A percentile compares a stretch with the other conserved stretches of the same genome.
phyloP scores from a whole-genome alignment of 2,113 vertebrate genomes.

The Hylia prasina region DNA sequence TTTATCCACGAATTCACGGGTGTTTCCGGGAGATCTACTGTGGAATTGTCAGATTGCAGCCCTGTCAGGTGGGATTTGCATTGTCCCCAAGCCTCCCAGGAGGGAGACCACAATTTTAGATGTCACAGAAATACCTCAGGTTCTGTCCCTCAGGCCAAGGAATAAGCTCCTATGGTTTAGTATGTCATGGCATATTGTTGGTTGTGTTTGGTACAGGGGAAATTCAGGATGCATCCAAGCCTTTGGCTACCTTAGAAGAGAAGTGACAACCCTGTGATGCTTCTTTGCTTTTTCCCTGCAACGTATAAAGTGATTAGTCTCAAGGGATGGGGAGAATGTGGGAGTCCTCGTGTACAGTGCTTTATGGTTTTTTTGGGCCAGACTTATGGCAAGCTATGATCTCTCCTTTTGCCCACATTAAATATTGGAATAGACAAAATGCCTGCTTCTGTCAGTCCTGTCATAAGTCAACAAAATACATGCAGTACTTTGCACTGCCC shows the following conservation, averaged over 20 bases:
- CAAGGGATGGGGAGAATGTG: not conserved
- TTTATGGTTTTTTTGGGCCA: not conserved
- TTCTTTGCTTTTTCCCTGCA: not conserved
- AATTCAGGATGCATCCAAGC: not conserved
- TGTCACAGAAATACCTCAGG: not conserved
- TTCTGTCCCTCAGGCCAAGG: not conserved
- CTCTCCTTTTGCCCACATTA: not conserved
- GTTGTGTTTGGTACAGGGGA: not conserved
- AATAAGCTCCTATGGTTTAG: not conserved
- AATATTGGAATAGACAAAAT: not conserved
- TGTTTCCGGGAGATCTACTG: not conserved
- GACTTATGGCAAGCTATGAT: not conserved
- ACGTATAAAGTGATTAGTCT: not conserved
- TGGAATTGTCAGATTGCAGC: not conserved
- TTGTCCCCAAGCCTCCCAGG: not conserved
- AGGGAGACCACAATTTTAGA: not conserved
- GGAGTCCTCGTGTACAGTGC: rapidly evolving
- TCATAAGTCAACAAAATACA: not conserved
- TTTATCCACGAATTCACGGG: not conserved
- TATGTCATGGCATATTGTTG: not conserved
- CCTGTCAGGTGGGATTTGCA: not conserved
- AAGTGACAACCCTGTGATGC: not conserved
- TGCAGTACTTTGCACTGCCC: not conserved
- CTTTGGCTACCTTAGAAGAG: not conserved
- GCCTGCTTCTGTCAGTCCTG: not conserved